Evolutionary conservation across 2,797 vertebrate species (phyloP).

Genomic region (Astyanax mexicanus): DNA sequence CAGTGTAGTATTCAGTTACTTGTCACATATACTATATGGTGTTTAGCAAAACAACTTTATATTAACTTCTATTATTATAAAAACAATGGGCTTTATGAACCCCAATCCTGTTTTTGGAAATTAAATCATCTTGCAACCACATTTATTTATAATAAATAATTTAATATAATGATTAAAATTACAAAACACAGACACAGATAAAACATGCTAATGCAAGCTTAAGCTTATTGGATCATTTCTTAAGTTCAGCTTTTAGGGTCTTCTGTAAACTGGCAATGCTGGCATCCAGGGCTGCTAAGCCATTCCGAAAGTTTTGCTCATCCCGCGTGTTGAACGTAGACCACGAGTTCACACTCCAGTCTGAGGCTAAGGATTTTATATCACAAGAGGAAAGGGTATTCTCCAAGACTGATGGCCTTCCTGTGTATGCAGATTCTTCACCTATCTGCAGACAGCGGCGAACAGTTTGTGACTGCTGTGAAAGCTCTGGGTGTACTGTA

Average conservation of each 20-base stretch:
- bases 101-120: no score
- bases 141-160: conserved; percentile 13
- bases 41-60: no score
- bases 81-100: no score
- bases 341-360: conserved; percentile 83
- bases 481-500: background rate
- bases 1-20: no score
- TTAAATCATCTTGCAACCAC: no score
- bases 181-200: background rate
- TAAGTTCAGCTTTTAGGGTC: conserved; percentile 81
- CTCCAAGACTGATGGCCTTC: conserved; percentile 46
- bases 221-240: conserved; percentile 66
- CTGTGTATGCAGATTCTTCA: conserved; percentile 12
- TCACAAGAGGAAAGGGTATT: conserved; percentile 74
- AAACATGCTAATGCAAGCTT: background rate
- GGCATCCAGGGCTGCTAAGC: conserved; percentile 90
- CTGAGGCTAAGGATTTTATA: conserved; percentile 74
- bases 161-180: conserved; percentile 39
- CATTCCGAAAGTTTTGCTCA: conserved; percentile 87
- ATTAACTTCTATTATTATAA: no score
- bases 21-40: no score
- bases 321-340: conserved; percentile 89
- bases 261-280: conserved; percentile 89
- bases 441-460: background rate
- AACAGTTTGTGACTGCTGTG: conserved; percentile 1